Evolutionary conservation across 2,113 vertebrate species (phyloP), one percentile per base, ranked within the genome.

Genomic region (Phylloscopus trochilus): DNA sequence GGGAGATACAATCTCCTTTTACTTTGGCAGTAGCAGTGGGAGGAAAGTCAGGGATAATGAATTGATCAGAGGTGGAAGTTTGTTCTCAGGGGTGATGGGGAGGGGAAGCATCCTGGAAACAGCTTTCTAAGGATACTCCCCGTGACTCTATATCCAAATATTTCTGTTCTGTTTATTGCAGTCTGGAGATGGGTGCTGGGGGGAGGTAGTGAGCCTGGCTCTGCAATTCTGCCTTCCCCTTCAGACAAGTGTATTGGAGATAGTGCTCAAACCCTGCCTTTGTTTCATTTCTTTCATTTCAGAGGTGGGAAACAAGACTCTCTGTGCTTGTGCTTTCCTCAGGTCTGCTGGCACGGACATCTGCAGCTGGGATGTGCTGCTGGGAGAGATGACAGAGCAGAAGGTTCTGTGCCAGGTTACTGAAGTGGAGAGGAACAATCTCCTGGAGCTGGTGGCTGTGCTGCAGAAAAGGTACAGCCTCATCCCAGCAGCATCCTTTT

Each of bases 381-480:
- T 96, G 94, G 87, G 90, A 2, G 97, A 98, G 93, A 88, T 95
- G 52, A n/a, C 79, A 1, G 98, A 98, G 81, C 97, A 97, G 83
- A 97, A 93, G 94, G 96, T 96, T 31, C 96, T 98, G 27, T 96
- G 97, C 82, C 98, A 98, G 86, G 97, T 98, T 4, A 93, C 98
- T 5, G 96, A 97, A 56, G 96, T 98, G 92, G 98, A 99, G 73
- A 98, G 97, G 21, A 96, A 98, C 86, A 95, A 94, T 76, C 97
- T 99, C 14, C 80, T 97, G 10, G 98, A 98, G 60, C 96, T 99
- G 84, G 95, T 98, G 90, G 75, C 97, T 21, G 69, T 97, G 72
- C 97, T 98, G 59, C 98, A 99, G 96, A 96, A 85, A 95, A 99
- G 98, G 98, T 98, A 97, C 95, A 2, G 6, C 11, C 23, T 22